A percentile compares a stretch with the other conserved stretches of the same genome.
Evolutionary conservation across 2,797 vertebrate genomes (phyloP).

Genomic region (Lagorchestes hirsutus): DNA sequence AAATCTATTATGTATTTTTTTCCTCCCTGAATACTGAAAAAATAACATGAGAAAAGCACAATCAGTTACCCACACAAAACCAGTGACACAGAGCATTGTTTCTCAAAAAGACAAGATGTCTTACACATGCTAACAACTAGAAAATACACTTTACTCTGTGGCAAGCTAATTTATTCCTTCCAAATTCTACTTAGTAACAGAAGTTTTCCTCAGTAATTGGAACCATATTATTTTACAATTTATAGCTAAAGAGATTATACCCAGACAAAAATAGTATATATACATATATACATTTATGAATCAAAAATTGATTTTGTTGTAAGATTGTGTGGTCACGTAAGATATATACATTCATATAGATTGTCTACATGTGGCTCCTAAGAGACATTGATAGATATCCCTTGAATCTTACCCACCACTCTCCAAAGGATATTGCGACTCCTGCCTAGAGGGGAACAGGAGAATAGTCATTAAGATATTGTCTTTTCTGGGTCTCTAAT

Average conservation of each 20-base stretch:
- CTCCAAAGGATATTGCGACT: background rate
- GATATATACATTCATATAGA: background rate
- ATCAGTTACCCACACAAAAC: constrained; percentile 75
- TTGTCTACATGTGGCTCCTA: background rate
- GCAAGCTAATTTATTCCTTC: constrained; percentile 25
- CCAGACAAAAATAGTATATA: background rate
- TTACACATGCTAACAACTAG: constrained; percentile 48
- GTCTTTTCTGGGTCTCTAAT: background rate
- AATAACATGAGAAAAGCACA: constrained; percentile 66
- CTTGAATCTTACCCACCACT: background rate
- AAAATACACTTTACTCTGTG: constrained; percentile 16
- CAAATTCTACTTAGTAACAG: background rate
- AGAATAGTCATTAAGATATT: background rate
- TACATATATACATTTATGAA: background rate
- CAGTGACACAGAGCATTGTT: constrained; percentile 66
- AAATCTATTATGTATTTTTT: constrained; percentile 72
- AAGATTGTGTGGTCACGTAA: background rate
- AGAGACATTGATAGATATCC: background rate
- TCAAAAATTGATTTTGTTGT: constrained; percentile 6
- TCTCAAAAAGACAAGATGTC: constrained; percentile 60
- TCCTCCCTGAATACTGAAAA: constrained; percentile 70
- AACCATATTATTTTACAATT: background rate
- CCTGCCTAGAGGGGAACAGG: background rate
- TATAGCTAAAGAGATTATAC: background rate
- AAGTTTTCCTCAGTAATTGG: background rate